Conservation (phyloP, 2,113 vertebrate species). For the Mastomys coucha region DNA sequence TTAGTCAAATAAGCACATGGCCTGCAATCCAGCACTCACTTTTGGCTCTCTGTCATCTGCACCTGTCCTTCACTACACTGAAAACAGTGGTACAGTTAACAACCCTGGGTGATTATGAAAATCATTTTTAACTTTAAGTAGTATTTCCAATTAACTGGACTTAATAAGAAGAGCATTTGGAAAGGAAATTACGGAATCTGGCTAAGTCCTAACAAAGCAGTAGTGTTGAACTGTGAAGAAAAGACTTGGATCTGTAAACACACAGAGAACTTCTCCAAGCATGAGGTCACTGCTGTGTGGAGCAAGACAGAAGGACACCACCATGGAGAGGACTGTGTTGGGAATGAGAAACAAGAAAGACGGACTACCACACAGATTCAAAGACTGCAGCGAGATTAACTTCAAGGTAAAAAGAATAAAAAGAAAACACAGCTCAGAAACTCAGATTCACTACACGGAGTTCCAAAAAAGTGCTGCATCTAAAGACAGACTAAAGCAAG, state of each 20-base stretch:
- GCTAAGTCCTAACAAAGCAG: conserved; percentile 41
- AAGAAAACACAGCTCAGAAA: conserved; percentile 97
- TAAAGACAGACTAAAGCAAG: conserved; percentile 91
- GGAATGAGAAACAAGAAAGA: background rate
- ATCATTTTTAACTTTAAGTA: background rate
- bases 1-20: background rate
- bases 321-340: background rate
- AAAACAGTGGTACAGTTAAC: background rate
- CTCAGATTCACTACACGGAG: conserved; percentile 94
- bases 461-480: conserved; percentile 78
- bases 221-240: background rate
- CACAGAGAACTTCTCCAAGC: background rate
- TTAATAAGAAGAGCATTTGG: background rate
- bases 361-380: background rate
- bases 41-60: background rate
- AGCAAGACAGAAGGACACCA: background rate
- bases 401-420: conserved; percentile 90
- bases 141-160: conserved; percentile 4
- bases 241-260: background rate
- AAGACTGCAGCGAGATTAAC: conserved; percentile 94
- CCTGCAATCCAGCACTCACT: background rate
- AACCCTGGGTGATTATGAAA: background rate
- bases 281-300: background rate
- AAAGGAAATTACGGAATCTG: conserved; percentile 23
- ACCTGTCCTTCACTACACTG: background rate